These are phyloP conservation scores for Platichthys flesus DNA, from an alignment of 2,113 vertebrate genomes.

Conservation along the genomic window DNA sequence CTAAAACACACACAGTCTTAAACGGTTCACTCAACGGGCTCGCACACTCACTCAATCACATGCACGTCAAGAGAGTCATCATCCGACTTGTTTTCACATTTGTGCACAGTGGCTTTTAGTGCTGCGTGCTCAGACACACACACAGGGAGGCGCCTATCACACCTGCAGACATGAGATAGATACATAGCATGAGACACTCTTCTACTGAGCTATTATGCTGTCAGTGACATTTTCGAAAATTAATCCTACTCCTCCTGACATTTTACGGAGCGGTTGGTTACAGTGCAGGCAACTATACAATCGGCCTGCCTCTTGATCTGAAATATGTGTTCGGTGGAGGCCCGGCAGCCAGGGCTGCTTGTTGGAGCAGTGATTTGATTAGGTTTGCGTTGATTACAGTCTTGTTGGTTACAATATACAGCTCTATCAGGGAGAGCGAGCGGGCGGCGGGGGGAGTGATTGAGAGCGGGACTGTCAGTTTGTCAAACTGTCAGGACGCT, in stretches of 20 bases:
- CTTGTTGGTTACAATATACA: constrained; percentile 72
- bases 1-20: constrained; percentile 62
- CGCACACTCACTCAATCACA: constrained; percentile 34
- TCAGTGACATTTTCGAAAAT: constrained; percentile 70
- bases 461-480: constrained; percentile 61
- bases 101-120: constrained; percentile 27
- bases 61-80: constrained; percentile 25
- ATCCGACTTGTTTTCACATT: constrained; percentile 35
- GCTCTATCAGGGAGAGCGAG: constrained; percentile 46
- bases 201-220: constrained; percentile 58
- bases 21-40: constrained; percentile 44
- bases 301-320: constrained; percentile 53
- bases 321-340: constrained; percentile 50
- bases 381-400: constrained; percentile 71
- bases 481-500: constrained; percentile 61
- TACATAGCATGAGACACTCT: constrained; percentile 58
- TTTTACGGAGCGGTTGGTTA: constrained; percentile 55
- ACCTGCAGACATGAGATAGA: constrained; percentile 65
- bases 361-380: constrained; percentile 71
- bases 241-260: constrained; percentile 70
- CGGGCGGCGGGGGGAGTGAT: constrained; percentile 37
- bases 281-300: constrained; percentile 27
- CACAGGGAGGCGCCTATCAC: constrained; percentile 49
- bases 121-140: constrained; percentile 9
- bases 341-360: constrained; percentile 51